Evolutionary conservation across 2,888 invertebrate genomes (phyloP).

Genomic region (Rhabditoides inermis): DNA sequence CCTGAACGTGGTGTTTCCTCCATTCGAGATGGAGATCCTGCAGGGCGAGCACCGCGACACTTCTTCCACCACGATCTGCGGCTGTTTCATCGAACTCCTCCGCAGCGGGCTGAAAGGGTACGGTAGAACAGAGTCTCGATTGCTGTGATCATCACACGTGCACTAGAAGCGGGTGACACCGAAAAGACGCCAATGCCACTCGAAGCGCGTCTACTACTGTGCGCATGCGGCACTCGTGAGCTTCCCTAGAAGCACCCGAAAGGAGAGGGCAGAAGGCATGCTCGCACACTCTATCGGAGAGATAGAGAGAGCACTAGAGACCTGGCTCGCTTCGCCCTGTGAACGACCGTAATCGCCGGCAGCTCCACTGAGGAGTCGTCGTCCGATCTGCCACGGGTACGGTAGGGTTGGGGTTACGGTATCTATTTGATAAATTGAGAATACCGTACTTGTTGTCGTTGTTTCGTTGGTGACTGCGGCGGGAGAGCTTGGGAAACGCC

Average conservation of each 20-base stretch:
- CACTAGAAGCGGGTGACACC: too few relatives aligned
- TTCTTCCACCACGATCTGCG: constrained; percentile 50
- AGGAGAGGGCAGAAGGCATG: too few relatives aligned
- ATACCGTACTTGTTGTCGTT: too few relatives aligned
- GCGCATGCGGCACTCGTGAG: too few relatives aligned
- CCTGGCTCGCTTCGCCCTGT: not conserved
- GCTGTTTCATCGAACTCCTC: constrained; percentile 41
- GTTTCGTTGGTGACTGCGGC: too few relatives aligned
- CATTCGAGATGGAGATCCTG: constrained; percentile 44
- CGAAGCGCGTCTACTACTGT: not conserved
- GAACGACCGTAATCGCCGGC: not conserved
- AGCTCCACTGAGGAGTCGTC: not conserved
- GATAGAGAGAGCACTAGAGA: too few relatives aligned
- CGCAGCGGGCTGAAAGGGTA: constrained; percentile 33
- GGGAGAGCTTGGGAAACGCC: too few relatives aligned
- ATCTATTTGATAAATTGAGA: not conserved
- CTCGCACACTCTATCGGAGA: too few relatives aligned
- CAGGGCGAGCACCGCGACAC: constrained; percentile 35
- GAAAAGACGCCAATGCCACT: too few relatives aligned
- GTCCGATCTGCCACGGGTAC: not conserved
- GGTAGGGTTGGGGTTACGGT: not conserved
- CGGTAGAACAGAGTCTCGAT: too few relatives aligned
- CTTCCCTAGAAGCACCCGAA: too few relatives aligned
- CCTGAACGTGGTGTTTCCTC: constrained; percentile 49
- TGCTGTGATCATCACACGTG: too few relatives aligned